Percentiles rank a stretch among this genome's conserved stretches.
Evolutionary conservation across 2,113 vertebrate species (phyloP).

Genomic region (Nothobranchius furzeri): DNA sequence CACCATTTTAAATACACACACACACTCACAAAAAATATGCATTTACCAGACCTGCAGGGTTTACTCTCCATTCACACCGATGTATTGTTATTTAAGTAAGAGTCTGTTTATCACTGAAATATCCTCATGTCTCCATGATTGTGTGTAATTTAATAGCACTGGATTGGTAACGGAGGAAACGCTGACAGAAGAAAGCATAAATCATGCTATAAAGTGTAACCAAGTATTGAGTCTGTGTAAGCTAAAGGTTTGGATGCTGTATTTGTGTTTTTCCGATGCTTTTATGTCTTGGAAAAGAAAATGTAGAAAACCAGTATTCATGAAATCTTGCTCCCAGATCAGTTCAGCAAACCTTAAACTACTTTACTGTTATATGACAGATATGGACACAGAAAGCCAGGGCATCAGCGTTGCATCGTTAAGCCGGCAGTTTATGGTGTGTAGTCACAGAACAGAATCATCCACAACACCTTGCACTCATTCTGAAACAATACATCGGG

Average conservation of each 20-base stretch:
- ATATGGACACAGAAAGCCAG: not conserved
- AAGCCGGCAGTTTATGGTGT: not conserved
- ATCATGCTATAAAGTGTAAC: not conserved
- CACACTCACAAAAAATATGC: not conserved
- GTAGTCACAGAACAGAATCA: slow-evolving; percentile 1
- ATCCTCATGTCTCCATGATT: slow-evolving; percentile 3
- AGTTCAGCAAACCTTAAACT: not conserved
- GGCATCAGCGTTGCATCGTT: not conserved
- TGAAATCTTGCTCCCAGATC: not conserved
- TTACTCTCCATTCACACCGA: not conserved
- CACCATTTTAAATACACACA: slow-evolving; percentile 8
- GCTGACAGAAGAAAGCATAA: slow-evolving; percentile 6
- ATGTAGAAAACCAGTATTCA: slow-evolving; percentile 16
- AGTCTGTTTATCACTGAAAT: not conserved
- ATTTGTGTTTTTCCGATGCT: slow-evolving; percentile 2
- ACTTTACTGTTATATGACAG: not conserved
- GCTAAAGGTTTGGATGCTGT: slow-evolving; percentile 5
- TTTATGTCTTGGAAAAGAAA: not conserved
- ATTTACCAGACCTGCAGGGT: not conserved
- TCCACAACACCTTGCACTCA: not conserved
- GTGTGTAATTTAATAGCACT: slow-evolving; percentile 9
- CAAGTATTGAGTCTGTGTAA: slow-evolving; percentile 3
- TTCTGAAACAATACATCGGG: slow-evolving; percentile 3
- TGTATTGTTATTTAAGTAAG: not conserved
- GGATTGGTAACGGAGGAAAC: slow-evolving; percentile 10